A percentile compares a stretch with the other conserved stretches of the same genome.
Evolutionary conservation across 1,140 invertebrate species (phyloP).

Genomic region (Drosophila virilis): DNA sequence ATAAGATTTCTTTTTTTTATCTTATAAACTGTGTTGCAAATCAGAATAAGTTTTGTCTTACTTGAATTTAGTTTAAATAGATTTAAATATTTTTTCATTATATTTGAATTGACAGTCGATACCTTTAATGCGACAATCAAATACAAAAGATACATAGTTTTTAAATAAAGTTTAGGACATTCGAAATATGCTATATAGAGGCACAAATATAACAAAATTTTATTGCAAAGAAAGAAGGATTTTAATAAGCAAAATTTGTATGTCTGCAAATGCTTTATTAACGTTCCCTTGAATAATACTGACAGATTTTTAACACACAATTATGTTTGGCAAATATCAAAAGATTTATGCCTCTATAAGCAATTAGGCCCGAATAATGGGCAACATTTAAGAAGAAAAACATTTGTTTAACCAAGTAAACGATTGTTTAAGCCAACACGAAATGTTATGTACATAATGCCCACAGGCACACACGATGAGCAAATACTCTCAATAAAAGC

Average conservation of each 20-base stretch:
- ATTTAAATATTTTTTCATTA: neutral
- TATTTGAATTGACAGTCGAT: neutral
- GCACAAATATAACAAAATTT: constrained; percentile 3
- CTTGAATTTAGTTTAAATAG: neutral
- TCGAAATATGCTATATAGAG: constrained; percentile 2
- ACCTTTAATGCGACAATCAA: constrained; percentile 3
- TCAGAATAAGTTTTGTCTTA: neutral
- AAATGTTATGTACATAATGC: constrained; percentile 73
- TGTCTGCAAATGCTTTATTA: constrained; percentile 8
- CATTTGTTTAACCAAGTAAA: constrained; percentile 75
- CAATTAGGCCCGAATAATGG: constrained; percentile 36
- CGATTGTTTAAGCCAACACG: constrained; percentile 66
- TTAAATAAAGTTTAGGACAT: constrained; percentile 10
- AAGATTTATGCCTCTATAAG: constrained; percentile 35
- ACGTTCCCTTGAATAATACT: constrained; percentile 4
- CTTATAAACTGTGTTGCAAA: neutral
- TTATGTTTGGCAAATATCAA: neutral
- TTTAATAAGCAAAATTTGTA: constrained; percentile 8
- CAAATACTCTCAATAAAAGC: constrained; percentile 70
- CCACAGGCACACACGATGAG: constrained; percentile 53
- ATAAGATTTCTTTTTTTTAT: neutral
- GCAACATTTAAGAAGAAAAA: constrained; percentile 40
- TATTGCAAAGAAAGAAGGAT: neutral
- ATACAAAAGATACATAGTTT: neutral
- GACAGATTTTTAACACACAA: constrained; percentile 16